Evolutionary conservation across 1,140 invertebrate genomes (phyloP).

Genomic region (Neodiprion fabricii): DNA sequence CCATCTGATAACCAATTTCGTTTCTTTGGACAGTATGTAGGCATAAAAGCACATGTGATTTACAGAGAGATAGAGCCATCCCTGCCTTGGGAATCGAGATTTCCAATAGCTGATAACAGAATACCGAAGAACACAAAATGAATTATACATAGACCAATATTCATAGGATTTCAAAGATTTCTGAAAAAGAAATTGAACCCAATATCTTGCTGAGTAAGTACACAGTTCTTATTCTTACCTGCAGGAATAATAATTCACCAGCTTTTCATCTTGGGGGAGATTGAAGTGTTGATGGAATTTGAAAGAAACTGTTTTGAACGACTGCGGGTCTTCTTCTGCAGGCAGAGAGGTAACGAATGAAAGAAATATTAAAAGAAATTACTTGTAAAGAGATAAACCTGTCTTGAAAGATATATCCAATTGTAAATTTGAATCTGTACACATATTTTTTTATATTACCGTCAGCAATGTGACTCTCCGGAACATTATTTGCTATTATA

Average conservation of each 20-base stretch:
- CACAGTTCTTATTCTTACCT: conserved; percentile 66
- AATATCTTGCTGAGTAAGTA: conserved; percentile 45
- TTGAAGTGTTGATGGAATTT: conserved; percentile 92
- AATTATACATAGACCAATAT: conserved; percentile 23
- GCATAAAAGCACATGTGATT: conserved; percentile 97
- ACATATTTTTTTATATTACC: conserved; percentile 47
- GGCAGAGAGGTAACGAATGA: conserved; percentile 35
- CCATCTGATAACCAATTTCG: conserved; percentile 87
- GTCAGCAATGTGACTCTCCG: conserved; percentile 60
- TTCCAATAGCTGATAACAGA: conserved; percentile 88
- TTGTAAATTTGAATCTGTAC: conserved; percentile 20
- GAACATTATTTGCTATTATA: conserved; percentile 73
- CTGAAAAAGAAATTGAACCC: not conserved
- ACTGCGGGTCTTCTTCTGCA: conserved; percentile 81
- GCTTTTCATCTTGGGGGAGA: conserved; percentile 91
- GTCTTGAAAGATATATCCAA: conserved; percentile 8
- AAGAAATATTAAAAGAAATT: conserved; percentile 44
- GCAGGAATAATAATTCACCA: conserved; percentile 95
- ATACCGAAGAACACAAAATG: conserved; percentile 33
- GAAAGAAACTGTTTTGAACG: conserved; percentile 80
- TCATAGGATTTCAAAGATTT: not conserved
- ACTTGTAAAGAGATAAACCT: conserved; percentile 17
- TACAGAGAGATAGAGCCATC: conserved; percentile 95
- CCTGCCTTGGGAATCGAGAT: conserved; percentile 89
- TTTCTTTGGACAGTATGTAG: conserved; percentile 90